Conservation (phyloP, 2,113 vertebrate species). For the Anser cygnoides region DNA sequence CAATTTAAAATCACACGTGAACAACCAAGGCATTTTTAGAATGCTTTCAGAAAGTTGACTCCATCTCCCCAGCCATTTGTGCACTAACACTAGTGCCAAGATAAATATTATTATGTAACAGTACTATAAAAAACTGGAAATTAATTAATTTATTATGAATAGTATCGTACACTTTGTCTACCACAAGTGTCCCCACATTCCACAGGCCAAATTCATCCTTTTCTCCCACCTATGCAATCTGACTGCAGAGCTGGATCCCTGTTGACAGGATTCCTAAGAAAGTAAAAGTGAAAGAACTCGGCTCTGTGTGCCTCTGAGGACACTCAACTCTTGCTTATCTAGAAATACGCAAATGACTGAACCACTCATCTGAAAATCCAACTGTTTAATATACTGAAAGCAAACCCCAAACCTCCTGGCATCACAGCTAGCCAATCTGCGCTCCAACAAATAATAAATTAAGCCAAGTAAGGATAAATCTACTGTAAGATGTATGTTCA, state of each 20-base stretch:
- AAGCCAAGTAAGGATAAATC: neutral
- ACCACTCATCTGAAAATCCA: neutral
- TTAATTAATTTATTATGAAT: neutral
- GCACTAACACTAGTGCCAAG: neutral
- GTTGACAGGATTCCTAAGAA: neutral
- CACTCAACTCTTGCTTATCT: neutral
- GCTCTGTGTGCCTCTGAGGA: neutral
- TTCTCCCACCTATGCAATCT: neutral
- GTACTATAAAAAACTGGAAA: neutral
- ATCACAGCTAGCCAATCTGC: neutral
- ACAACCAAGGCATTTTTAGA: neutral
- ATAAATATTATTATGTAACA: neutral
- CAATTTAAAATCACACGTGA: neutral
- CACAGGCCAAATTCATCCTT: neutral
- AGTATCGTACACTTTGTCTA: neutral
- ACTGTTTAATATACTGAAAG: neutral
- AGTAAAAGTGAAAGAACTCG: neutral
- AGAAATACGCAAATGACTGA: neutral
- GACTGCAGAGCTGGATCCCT: neutral
- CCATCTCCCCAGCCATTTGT: neutral
- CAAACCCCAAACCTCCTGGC: neutral
- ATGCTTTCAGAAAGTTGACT: neutral
- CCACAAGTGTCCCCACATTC: neutral
- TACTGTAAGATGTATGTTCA: neutral
- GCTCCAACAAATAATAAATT: neutral